Conservation (phyloP, 2,797 vertebrate genomes). For the Enteromius paludinosus region DNA sequence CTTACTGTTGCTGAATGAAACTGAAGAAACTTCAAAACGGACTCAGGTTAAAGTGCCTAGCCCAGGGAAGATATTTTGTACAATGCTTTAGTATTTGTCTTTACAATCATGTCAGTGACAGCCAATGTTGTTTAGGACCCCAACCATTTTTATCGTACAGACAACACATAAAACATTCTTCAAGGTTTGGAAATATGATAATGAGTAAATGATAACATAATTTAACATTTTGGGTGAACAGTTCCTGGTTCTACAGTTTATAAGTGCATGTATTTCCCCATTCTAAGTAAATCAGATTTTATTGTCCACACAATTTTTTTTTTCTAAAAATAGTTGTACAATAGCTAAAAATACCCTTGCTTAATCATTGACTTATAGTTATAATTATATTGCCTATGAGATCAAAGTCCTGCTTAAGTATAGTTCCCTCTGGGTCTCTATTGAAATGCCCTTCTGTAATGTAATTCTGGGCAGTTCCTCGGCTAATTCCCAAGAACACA, state of each 20-base stretch:
- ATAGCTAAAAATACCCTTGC: constrained; percentile 53
- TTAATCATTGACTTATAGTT: constrained; percentile 75
- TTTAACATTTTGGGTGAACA: background rate
- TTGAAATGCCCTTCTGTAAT: constrained; percentile 71
- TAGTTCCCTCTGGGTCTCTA: constrained; percentile 59
- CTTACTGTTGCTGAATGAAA: background rate
- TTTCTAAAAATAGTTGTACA: constrained; percentile 40
- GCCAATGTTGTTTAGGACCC: background rate
- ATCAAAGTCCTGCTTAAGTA: constrained; percentile 72
- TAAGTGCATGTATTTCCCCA: background rate
- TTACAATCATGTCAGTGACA: background rate
- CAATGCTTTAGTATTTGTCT: background rate
- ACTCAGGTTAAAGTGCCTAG: background rate
- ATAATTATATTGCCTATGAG: constrained; percentile 60
- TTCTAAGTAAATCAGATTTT: background rate
- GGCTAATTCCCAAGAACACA: constrained; percentile 73
- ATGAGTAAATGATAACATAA: background rate
- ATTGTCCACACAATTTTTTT: background rate
- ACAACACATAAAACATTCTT: background rate
- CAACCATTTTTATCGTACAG: background rate
- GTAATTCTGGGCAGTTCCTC: constrained; percentile 66
- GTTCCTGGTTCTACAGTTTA: background rate
- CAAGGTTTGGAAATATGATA: background rate
- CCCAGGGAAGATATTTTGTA: background rate
- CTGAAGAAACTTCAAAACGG: background rate